A percentile compares a stretch with the other conserved stretches of the same genome.
phyloP scores from a whole-genome alignment of 64 coral and sea anemone genomes.

The Dendrophyllia cribrosa region DNA sequence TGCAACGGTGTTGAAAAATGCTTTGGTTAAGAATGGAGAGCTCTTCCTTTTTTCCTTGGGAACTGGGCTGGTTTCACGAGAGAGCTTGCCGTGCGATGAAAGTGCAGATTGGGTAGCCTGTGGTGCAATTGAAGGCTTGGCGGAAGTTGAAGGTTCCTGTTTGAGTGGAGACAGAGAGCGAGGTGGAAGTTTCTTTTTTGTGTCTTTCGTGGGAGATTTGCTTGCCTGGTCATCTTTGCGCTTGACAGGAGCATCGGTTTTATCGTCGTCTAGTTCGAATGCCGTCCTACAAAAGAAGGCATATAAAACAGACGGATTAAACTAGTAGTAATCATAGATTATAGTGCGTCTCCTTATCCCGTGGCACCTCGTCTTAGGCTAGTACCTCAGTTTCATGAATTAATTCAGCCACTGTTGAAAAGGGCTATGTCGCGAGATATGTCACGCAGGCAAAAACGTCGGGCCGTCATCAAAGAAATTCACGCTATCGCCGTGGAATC shows the following conservation, averaged over 20 bases:
- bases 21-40: constrained; percentile 52
- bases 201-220: neutral
- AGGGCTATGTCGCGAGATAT: too few relatives aligned
- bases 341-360: too few relatives aligned
- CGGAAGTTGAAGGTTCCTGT: constrained; percentile 22
- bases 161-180: neutral
- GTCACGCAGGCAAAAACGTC: too few relatives aligned
- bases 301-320: too few relatives aligned
- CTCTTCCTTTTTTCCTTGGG: constrained; percentile 10
- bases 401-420: too few relatives aligned
- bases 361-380: too few relatives aligned
- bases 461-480: too few relatives aligned
- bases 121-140: neutral
- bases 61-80: neutral
- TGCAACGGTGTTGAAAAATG: constrained; percentile 83
- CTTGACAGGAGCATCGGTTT: neutral
- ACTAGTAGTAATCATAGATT: too few relatives aligned
- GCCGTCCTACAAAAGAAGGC: neutral
- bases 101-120: neutral
- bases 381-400: too few relatives aligned
- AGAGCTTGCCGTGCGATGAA: neutral
- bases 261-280: neutral
- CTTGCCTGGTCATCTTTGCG: neutral
- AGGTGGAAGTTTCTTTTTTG: neutral
- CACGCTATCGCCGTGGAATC: too few relatives aligned